Evolutionary conservation across 2,888 invertebrate species (phyloP), one percentile per base, ranked within the genome.

Genomic region (Ceriagrion tenellum): DNA sequence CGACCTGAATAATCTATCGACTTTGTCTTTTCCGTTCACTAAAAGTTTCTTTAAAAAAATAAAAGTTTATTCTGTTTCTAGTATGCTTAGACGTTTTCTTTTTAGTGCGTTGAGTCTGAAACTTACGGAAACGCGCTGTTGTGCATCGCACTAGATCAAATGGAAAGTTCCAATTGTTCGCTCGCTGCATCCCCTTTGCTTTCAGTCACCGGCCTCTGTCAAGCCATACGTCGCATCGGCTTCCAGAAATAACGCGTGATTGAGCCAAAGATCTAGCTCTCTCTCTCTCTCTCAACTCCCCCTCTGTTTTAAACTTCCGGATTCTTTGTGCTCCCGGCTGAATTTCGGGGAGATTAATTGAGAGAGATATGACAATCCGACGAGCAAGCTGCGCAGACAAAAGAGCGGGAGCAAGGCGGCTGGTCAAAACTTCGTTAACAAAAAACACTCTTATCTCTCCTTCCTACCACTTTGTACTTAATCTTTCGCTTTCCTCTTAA

Each of bases 401-500:
- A 59, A 69, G 69, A 69, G n/a, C 26, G 69, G n/a, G 26, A 69
- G 69, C 69, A 69, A 47, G 69, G 69, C 69, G 69, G 69, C 69
- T 26, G 69, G 69, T 69, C 69, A 69, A 69, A 69, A 69, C 69
- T 69, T 69, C 69, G 69, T 69, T 69, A 69, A 12, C 69, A 69
- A 69, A 47, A 47, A 69, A 69, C 69, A 69, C n/a, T 69, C 69
- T 69, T 69, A 69, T 69, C 69, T 69, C 47, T 47, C 69, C n/a
- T 26, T 23, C 26, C 69, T n/a, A n/a, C 23, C 69, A 69, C 69
- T 26, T 69, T 69, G 69, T 26, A 69, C 69, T 20, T 69, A 69
- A 69, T 69, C 69, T 69, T 69, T 69, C 69, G 69, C 69, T 26
- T 69, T 69, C 69, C 69, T 69, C 69, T 69, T 69, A 69, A 69